Evolutionary conservation across 2,113 vertebrate species (phyloP), one percentile per base, ranked within the genome.

Genomic region (Scomber japonicus): DNA sequence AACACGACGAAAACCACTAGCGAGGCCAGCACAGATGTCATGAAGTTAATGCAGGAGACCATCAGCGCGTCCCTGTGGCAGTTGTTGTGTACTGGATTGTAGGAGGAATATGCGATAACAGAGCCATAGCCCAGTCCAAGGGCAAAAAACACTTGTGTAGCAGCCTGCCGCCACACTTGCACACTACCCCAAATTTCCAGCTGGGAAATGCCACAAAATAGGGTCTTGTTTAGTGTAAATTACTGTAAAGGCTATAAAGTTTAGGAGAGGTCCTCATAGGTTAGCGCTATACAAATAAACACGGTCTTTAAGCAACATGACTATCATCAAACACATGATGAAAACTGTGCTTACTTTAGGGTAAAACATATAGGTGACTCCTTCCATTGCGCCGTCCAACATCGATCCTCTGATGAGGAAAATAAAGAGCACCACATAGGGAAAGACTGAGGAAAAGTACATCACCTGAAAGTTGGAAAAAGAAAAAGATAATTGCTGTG

Each of bases 61-160:
- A 99, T 95, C 0, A 97, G 93, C 1, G 98, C 97, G 0, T 99
- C 98, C 0, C 97, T 96, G 92, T 99, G 98, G 89, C 98, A 99
- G 95, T 99, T 99, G 94, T 99, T 99, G 92, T 99, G 93, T 72
- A 97, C 93, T 35, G 98, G 98, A 91, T 99, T 99, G 95, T 99
- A 99, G 93, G 97, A 99, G 71, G 98, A 99, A 92, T 99, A 99
- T 3, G 98, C 98, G 0, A 99, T 99, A 82, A 99, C 97, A 0
- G 98, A 98, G 31, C 98, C 98, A 0, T 99, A 99, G 21, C 98
- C 98, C 77, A 99, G 91, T n/a, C 98, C 98, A 15, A 99, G 87
- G n/a, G 98, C 98, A 0, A 99, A 99, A 93, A 99, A 99, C 53
- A 99, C 98, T 91, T 99, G 98, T 0, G 98, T 99, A 62, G 97